These are phyloP conservation scores for Gouania willdenowi DNA, from an alignment of 2,797 vertebrate genomes.

Conservation along the genomic window DNA sequence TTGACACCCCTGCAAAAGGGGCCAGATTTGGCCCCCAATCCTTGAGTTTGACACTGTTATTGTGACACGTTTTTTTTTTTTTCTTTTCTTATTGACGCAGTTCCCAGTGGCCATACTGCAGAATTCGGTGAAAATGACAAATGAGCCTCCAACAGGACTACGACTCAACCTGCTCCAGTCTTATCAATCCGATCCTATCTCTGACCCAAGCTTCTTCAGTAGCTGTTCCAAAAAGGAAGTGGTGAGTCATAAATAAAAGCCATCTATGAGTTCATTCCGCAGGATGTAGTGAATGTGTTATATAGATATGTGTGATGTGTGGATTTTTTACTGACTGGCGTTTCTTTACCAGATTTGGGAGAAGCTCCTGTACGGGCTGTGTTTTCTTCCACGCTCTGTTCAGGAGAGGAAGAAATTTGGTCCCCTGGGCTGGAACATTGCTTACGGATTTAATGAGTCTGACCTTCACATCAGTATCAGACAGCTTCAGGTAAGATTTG, in stretches of 20 bases:
- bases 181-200: conserved; percentile 89
- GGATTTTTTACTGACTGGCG: too few relatives aligned
- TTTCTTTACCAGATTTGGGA: conserved; percentile 83
- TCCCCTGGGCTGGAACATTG: conserved; percentile 97
- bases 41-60: too few relatives aligned
- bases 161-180: conserved; percentile 92
- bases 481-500: conserved; percentile 97
- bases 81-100: conserved; percentile 72
- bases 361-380: conserved; percentile 92
- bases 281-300: too few relatives aligned
- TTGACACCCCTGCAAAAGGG: too few relatives aligned
- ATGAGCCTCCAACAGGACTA: conserved; percentile 80
- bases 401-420: conserved; percentile 98
- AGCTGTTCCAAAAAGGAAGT: conserved; percentile 83
- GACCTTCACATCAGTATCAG: conserved; percentile 91
- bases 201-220: conserved; percentile 83
- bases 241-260: too few relatives aligned
- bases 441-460: conserved; percentile 96
- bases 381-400: conserved; percentile 96
- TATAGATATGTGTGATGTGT: too few relatives aligned
- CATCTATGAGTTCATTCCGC: too few relatives aligned
- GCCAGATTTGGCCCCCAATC: too few relatives aligned
- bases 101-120: conserved; percentile 95
- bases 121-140: conserved; percentile 98
- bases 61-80: neutral